phyloP scores from a whole-genome alignment of 1,140 invertebrate genomes.

The Drosophila pseudoobscura region DNA sequence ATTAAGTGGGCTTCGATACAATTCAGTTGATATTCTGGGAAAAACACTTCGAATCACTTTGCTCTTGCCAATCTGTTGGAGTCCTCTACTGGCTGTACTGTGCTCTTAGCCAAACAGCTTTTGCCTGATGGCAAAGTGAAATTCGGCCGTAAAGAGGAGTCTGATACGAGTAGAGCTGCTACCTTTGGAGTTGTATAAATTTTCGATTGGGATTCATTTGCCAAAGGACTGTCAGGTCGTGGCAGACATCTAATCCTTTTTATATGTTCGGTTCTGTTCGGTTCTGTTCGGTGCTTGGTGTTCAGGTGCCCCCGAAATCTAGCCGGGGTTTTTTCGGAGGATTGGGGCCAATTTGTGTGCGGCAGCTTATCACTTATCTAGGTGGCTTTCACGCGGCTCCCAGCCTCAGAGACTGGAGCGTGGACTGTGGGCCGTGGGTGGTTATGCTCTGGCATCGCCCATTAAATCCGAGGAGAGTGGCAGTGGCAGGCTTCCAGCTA shows the following conservation, averaged over 20 bases:
- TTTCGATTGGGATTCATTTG: conserved; percentile 29
- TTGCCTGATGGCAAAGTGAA: conserved; percentile 1
- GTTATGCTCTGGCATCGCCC: conserved; percentile 45
- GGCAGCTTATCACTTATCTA: conserved; percentile 76
- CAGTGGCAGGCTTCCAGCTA: conserved; percentile 12
- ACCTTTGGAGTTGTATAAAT: not conserved
- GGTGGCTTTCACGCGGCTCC: conserved; percentile 29
- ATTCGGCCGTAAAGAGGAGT: conserved; percentile 3
- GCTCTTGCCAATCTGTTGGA: no score
- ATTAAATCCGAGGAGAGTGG: conserved; percentile 33
- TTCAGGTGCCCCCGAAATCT: conserved; percentile 20
- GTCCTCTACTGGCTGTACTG: not conserved
- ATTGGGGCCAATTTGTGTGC: conserved; percentile 64
- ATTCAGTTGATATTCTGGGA: no score
- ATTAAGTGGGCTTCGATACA: no score
- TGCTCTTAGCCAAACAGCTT: conserved; percentile 3
- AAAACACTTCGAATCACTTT: no score
- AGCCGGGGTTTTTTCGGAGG: not conserved
- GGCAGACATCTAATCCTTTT: conserved; percentile 50
- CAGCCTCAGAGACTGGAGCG: no score
- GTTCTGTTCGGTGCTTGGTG: no score
- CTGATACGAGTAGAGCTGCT: conserved; percentile 9
- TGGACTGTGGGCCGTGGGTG: conserved; percentile 6
- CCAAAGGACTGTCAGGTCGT: conserved; percentile 23
- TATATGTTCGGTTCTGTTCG: conserved; percentile 6